Percentiles rank a stretch among this genome's conserved stretches.
phyloP scores from a whole-genome alignment of 1,140 invertebrate species.

The Elymnias hypermnestra region DNA sequence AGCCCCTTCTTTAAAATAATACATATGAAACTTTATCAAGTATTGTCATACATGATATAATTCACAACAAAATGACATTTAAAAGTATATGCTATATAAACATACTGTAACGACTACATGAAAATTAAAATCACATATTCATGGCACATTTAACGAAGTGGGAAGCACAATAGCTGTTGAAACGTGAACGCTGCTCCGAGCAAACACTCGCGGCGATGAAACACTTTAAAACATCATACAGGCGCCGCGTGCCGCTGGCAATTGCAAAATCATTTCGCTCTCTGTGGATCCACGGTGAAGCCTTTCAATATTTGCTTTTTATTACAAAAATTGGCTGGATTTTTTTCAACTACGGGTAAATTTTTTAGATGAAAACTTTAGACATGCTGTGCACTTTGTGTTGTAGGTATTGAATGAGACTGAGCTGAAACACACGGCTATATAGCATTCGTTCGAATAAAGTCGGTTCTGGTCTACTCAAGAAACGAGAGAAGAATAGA shows the following conservation, averaged over 20 bases:
- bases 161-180: neutral
- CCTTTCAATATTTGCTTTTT: neutral
- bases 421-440: no score
- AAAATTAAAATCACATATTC: slow-evolving; percentile 1
- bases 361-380: no score
- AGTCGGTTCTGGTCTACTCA: no score
- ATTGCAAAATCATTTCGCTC: slow-evolving; percentile 1
- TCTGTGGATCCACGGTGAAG: neutral
- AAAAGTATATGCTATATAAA: neutral
- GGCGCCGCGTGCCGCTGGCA: neutral
- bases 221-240: neutral
- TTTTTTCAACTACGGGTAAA: neutral
- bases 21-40: no score
- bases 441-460: no score
- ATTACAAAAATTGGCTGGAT: neutral
- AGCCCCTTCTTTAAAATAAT: no score
- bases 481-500: no score
- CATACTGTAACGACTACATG: neutral
- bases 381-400: no score
- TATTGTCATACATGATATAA: no score
- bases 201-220: slow-evolving; percentile 7
- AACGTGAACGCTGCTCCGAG: neutral
- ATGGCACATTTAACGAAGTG: slow-evolving; percentile 5
- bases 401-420: no score
- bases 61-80: no score